A percentile compares a stretch with the other conserved stretches of the same genome.
phyloP scores from a whole-genome alignment of 2,113 vertebrate species.

The Sebastes schlegelii region DNA sequence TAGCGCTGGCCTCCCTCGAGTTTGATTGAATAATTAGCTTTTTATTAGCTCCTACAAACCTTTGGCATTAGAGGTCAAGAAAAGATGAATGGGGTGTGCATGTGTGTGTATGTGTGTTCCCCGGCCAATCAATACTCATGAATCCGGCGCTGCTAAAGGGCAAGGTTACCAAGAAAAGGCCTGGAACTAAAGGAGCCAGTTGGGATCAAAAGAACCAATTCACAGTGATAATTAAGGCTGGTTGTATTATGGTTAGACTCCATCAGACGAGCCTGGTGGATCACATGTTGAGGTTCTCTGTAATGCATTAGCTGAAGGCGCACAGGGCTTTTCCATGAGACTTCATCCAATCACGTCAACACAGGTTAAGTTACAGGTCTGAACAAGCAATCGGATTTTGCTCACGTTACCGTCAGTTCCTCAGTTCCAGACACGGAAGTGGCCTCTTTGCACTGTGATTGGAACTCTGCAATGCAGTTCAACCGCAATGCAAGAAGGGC shows the following conservation, averaged over 20 bases:
- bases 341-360: constrained; percentile 10
- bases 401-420: constrained; percentile 1
- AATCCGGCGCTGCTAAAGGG: constrained; percentile 45
- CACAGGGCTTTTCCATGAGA: constrained; percentile 4
- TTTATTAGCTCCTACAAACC: constrained; percentile 73
- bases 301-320: neutral
- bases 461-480: neutral
- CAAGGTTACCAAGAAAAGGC: constrained; percentile 47
- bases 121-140: constrained; percentile 70
- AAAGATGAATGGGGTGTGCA: constrained; percentile 59
- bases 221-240: constrained; percentile 38
- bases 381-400: constrained; percentile 3
- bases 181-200: constrained; percentile 8
- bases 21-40: constrained; percentile 73
- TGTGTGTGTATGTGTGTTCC: constrained; percentile 15
- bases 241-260: constrained; percentile 15
- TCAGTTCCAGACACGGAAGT: neutral
- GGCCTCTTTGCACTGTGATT: neutral
- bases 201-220: constrained; percentile 3
- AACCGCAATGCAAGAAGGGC: neutral
- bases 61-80: constrained; percentile 71
- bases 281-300: constrained; percentile 8
- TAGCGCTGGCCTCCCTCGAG: constrained; percentile 28
- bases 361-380: neutral
- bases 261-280: constrained; percentile 4